phyloP scores from a whole-genome alignment of 2,113 vertebrate species.

The Dicentrarchus labrax region DNA sequence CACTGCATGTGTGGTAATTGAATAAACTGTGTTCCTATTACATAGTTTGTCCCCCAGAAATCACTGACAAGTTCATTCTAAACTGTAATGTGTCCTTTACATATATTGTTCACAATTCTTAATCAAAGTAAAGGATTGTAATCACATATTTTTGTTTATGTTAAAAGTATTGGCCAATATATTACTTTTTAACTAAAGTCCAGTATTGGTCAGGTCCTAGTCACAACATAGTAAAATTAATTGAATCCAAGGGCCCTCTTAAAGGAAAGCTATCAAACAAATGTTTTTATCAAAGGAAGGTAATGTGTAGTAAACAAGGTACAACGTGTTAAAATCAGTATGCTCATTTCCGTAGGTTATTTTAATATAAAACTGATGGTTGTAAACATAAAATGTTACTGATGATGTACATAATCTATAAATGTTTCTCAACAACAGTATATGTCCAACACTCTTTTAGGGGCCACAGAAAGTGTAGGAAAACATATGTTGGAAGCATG shows the following conservation, averaged over 20 bases:
- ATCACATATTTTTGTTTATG: not conserved
- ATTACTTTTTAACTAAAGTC: not conserved
- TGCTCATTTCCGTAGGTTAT: not conserved
- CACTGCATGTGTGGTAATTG: not conserved
- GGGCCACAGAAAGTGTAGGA: constrained; percentile 96
- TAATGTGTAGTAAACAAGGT: not conserved
- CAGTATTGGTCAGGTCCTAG: not conserved
- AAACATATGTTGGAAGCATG: constrained; percentile 99
- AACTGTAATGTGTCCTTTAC: not conserved
- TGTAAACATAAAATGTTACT: not conserved
- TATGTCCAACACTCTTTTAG: constrained; percentile 76
- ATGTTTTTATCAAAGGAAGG: not conserved
- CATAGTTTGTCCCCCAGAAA: not conserved
- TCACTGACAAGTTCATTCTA: no score
- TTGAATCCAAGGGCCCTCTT: not conserved
- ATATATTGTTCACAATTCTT: not conserved
- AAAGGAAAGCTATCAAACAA: not conserved
- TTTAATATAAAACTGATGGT: not conserved
- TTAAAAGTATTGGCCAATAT: not conserved
- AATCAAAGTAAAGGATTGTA: not conserved
- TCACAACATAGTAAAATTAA: not conserved
- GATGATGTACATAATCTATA: not conserved
- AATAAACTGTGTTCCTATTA: not conserved
- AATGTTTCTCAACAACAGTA: not conserved
- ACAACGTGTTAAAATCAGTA: not conserved